phyloP scores from a whole-genome alignment of 2,888 invertebrate genomes.

The Laothoe populi region DNA sequence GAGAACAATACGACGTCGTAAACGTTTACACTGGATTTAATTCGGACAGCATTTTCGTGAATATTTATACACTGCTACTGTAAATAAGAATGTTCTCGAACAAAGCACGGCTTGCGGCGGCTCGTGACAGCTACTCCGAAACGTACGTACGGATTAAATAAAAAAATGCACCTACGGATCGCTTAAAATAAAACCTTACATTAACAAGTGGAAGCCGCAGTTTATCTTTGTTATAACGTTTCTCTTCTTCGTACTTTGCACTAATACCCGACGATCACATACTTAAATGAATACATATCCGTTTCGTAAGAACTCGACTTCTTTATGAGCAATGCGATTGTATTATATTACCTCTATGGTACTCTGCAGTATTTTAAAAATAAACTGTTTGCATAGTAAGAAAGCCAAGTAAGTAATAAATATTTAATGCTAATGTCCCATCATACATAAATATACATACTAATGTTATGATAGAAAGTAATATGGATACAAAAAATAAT shows the following conservation, averaged over 20 bases:
- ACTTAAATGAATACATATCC: slow-evolving; percentile 20
- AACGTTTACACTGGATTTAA: slow-evolving; percentile 62
- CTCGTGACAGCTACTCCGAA: slow-evolving; percentile 59
- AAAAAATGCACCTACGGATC: slow-evolving; percentile 45
- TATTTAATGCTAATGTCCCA: slow-evolving; percentile 60
- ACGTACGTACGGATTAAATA: slow-evolving; percentile 49
- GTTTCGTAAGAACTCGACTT: slow-evolving; percentile 15
- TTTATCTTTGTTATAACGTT: slow-evolving; percentile 52
- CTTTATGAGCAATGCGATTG: slow-evolving; percentile 19
- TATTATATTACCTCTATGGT: not conserved
- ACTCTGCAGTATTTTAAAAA: not conserved
- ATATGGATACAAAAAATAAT: slow-evolving; percentile 48
- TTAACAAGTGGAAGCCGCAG: slow-evolving; percentile 54
- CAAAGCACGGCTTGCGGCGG: slow-evolving; percentile 48
- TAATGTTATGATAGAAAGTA: slow-evolving; percentile 48
- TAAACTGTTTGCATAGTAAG: not conserved
- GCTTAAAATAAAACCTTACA: slow-evolving; percentile 56
- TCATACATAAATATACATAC: no score
- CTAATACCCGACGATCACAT: slow-evolving; percentile 18
- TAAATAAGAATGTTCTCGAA: slow-evolving; percentile 48
- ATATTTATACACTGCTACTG: slow-evolving; percentile 58
- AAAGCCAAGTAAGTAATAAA: slow-evolving; percentile 38
- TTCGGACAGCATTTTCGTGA: slow-evolving; percentile 65
- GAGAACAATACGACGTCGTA: slow-evolving; percentile 56
- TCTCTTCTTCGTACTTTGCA: slow-evolving; percentile 40